A percentile compares a stretch with the other conserved stretches of the same genome.
Evolutionary conservation across 2,113 vertebrate species (phyloP).

Genomic region (Pollimyrus isidori): DNA sequence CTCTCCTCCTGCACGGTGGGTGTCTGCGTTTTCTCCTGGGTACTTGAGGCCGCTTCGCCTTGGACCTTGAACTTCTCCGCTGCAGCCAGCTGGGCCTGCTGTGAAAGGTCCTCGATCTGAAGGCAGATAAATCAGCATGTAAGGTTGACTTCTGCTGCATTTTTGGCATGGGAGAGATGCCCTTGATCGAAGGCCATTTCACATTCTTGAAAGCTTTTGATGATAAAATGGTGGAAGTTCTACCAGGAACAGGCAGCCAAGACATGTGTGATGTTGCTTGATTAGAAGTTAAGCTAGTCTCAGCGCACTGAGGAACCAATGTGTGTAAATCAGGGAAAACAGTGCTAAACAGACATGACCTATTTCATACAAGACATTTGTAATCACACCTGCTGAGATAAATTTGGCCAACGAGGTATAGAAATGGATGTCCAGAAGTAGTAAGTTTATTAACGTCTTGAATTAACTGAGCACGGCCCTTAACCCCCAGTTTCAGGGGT

Average conservation of each 20-base stretch:
- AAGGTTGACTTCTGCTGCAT: background rate
- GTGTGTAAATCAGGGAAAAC: conserved; percentile 48
- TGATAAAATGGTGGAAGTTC: background rate
- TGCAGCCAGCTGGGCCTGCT: conserved; percentile 93
- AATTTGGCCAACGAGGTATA: background rate
- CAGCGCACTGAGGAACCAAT: conserved; percentile 61
- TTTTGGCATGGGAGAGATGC: background rate
- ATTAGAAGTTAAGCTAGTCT: conserved; percentile 42
- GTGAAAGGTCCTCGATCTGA: conserved; percentile 95
- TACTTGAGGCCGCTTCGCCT: conserved; percentile 91
- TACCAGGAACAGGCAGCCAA: background rate
- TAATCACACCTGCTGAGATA: background rate
- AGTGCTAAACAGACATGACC: background rate
- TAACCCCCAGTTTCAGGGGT: background rate
- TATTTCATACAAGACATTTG: background rate
- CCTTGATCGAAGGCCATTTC: background rate
- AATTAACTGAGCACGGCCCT: background rate
- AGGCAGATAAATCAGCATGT: conserved; percentile 20
- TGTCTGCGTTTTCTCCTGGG: conserved; percentile 97
- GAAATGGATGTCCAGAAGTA: background rate
- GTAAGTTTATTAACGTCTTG: background rate
- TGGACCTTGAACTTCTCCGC: conserved; percentile 98
- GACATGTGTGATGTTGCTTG: background rate
- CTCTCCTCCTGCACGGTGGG: conserved; percentile 98
- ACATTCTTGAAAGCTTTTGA: background rate